Evolutionary conservation across 2,888 invertebrate species (phyloP).

Genomic region (Nemotelus pantherinus): DNA sequence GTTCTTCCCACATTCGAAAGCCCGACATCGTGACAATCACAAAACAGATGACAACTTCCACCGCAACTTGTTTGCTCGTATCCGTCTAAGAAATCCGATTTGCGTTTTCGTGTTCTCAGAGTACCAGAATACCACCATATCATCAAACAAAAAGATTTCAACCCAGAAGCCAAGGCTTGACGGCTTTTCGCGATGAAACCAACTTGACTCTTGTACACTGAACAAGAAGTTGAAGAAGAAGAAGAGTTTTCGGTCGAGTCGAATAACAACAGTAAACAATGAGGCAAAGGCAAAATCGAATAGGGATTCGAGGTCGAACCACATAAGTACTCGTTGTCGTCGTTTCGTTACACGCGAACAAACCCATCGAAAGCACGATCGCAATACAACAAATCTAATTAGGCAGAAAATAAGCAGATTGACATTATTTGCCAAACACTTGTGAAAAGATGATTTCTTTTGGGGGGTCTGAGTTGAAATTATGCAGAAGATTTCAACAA

Average conservation of each 20-base stretch:
- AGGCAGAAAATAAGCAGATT: conserved; percentile 41
- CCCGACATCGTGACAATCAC: not conserved
- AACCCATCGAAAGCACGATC: not conserved
- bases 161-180: not conserved
- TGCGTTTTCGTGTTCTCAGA: conserved; percentile 35
- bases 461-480: not conserved
- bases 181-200: conserved; percentile 11
- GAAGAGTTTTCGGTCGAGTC: too few species aligned
- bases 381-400: conserved; percentile 37
- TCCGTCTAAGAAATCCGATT: conserved; percentile 30
- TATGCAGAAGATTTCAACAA: too few species aligned
- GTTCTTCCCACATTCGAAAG: not conserved
- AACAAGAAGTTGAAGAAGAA: not conserved
- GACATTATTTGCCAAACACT: conserved; percentile 42
- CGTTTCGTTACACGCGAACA: not conserved
- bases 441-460: conserved; percentile 11
- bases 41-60: not conserved
- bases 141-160: not conserved
- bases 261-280: too few species aligned
- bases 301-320: too few species aligned
- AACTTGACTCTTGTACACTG: not conserved
- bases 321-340: not conserved
- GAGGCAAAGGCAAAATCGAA: too few species aligned
- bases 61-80: conserved; percentile 9
- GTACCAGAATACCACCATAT: too few species aligned